Evolutionary conservation across 2,888 invertebrate genomes (phyloP).

Genomic region (Junonia oenone): DNA sequence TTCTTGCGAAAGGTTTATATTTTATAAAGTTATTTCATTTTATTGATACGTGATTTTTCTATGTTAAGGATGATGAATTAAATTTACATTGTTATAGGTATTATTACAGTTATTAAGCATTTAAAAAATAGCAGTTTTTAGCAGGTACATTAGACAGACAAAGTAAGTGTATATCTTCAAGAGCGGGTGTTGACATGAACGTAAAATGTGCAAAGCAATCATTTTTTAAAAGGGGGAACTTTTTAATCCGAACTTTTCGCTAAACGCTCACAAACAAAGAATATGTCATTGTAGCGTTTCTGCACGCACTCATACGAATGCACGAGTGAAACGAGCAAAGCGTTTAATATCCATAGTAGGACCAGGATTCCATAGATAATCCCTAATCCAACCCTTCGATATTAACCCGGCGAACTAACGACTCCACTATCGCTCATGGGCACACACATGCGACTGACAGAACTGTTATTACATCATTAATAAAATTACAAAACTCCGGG

Average conservation of each 20-base stretch:
- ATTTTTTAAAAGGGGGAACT: background rate
- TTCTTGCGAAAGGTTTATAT: background rate
- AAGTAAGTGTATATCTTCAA: no score
- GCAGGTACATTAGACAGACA: no score
- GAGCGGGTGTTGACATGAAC: background rate
- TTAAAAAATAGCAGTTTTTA: no score
- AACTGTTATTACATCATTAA: conserved; percentile 79
- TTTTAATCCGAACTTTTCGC: conserved; percentile 23
- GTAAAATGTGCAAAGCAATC: background rate
- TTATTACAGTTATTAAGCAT: no score
- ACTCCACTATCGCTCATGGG: conserved; percentile 75
- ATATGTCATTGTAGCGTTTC: conserved; percentile 20
- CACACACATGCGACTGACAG: conserved; percentile 77
- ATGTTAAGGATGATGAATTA: no score
- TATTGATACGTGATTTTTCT: background rate
- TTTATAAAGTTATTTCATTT: background rate
- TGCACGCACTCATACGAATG: conserved; percentile 15
- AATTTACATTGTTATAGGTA: no score
- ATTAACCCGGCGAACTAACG: conserved; percentile 76
- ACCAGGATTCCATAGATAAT: conserved; percentile 59
- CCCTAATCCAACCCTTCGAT: conserved; percentile 63
- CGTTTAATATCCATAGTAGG: conserved; percentile 25
- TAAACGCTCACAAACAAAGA: conserved; percentile 21
- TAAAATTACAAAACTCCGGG: conserved; percentile 77
- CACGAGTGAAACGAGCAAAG: conserved; percentile 16